Conservation (phyloP, 1,140 invertebrate genomes). For the Rhizoglyphus robini region DNA sequence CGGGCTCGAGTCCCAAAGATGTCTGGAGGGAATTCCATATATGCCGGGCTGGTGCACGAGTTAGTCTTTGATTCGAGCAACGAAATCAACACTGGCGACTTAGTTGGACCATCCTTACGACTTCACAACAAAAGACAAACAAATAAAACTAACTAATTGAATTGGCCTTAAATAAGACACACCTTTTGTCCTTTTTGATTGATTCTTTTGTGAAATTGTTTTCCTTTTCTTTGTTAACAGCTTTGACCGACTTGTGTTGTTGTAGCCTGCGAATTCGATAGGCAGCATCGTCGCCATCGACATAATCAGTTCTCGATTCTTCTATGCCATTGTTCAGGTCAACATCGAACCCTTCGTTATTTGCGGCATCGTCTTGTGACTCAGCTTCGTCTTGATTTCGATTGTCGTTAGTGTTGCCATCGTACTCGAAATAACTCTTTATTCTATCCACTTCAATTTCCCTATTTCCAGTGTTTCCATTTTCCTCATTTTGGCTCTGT, state of each 20-base stretch:
- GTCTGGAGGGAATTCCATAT: constrained; percentile 30
- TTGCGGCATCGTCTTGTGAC: neutral
- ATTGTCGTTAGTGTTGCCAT: neutral
- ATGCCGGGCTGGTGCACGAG: constrained; percentile 22
- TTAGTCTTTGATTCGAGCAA: neutral
- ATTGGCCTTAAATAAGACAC: no score
- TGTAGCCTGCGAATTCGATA: neutral
- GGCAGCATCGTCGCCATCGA: neutral
- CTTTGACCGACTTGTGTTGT: neutral
- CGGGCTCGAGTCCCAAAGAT: constrained; percentile 31
- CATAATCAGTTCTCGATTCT: neutral
- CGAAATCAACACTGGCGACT: neutral
- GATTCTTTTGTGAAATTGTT: neutral
- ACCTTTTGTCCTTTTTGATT: neutral
- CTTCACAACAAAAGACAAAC: neutral
- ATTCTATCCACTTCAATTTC: neutral
- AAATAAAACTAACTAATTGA: neutral
- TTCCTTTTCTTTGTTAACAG: neutral
- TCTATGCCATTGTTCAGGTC: neutral
- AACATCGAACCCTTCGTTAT: neutral
- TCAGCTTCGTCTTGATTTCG: neutral
- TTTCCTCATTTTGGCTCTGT: neutral
- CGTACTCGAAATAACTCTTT: constrained; percentile 1
- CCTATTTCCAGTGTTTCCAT: neutral
- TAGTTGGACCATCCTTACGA: neutral